A percentile compares a stretch with the other conserved stretches of the same genome.
phyloP scores from a whole-genome alignment of 2,888 invertebrate genomes.

The Agapostemon virescens region DNA sequence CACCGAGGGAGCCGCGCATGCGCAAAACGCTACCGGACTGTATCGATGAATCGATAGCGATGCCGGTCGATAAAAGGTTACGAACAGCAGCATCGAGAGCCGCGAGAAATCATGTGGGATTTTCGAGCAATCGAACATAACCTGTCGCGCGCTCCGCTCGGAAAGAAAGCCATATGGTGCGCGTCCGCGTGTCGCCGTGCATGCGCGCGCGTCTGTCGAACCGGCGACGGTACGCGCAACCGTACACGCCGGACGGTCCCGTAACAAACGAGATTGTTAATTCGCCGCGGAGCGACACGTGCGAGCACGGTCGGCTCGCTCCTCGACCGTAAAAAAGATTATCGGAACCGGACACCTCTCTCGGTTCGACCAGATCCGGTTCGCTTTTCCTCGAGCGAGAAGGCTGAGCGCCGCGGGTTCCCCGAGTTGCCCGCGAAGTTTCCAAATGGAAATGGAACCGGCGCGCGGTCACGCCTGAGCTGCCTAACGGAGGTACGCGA shows the following conservation, averaged over 20 bases:
- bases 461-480: conserved; percentile 68
- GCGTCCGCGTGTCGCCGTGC: no score
- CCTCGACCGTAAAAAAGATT: conserved; percentile 41
- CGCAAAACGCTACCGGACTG: conserved; percentile 20
- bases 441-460: conserved; percentile 65
- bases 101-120: background rate
- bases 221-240: no score
- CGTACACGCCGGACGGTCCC: background rate
- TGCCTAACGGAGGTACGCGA: conserved; percentile 68
- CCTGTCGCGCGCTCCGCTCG: background rate
- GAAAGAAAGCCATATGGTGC: background rate
- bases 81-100: background rate
- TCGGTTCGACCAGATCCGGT: conserved; percentile 59
- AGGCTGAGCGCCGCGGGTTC: conserved; percentile 30
- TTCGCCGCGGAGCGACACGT: background rate
- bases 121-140: background rate
- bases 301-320: conserved; percentile 4
- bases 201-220: background rate
- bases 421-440: conserved; percentile 40
- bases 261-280: background rate
- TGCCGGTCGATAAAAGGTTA: conserved; percentile 38
- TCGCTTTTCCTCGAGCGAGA: conserved; percentile 52
- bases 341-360: conserved; percentile 63
- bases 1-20: conserved; percentile 17
- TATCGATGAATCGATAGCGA: conserved; percentile 49